Conservation (phyloP, 2,888 invertebrate genomes). For the Andrena praecox region DNA sequence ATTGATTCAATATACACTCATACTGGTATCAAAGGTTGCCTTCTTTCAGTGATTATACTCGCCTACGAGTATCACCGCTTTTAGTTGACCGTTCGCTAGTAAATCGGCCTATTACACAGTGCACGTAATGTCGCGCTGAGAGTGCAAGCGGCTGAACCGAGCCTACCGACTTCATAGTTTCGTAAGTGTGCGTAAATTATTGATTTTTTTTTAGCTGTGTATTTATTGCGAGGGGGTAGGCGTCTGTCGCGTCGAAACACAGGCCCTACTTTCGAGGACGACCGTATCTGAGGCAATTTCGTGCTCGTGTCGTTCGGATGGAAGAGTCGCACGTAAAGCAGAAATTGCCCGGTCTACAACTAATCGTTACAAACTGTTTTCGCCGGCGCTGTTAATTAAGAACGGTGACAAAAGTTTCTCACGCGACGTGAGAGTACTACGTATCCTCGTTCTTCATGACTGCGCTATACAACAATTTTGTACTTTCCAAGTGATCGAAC, state of each 20-base stretch:
- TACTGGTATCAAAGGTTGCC: too few relatives aligned
- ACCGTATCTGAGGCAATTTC: not conserved
- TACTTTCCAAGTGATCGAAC: conserved; percentile 14
- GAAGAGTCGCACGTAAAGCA: too few relatives aligned
- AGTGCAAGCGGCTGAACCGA: not conserved
- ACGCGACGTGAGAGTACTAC: too few relatives aligned
- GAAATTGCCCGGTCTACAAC: too few relatives aligned
- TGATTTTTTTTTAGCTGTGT: not conserved
- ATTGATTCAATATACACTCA: too few relatives aligned
- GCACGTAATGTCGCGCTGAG: not conserved
- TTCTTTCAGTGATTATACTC: too few relatives aligned
- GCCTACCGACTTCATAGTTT: not conserved
- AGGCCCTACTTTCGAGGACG: not conserved
- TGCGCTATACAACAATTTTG: not conserved
- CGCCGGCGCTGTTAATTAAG: too few relatives aligned
- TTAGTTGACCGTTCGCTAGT: not conserved
- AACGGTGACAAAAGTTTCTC: too few relatives aligned
- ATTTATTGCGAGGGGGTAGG: not conserved
- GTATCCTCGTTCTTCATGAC: not conserved
- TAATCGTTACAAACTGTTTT: too few relatives aligned
- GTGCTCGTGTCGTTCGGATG: not conserved
- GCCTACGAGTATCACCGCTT: not conserved
- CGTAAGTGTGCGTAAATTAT: not conserved
- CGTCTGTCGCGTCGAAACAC: not conserved
- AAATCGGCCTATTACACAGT: too few relatives aligned